These are phyloP conservation scores for Sussaba pulchella DNA, from an alignment of 2,888 invertebrate species.

Conservation along the genomic window DNA sequence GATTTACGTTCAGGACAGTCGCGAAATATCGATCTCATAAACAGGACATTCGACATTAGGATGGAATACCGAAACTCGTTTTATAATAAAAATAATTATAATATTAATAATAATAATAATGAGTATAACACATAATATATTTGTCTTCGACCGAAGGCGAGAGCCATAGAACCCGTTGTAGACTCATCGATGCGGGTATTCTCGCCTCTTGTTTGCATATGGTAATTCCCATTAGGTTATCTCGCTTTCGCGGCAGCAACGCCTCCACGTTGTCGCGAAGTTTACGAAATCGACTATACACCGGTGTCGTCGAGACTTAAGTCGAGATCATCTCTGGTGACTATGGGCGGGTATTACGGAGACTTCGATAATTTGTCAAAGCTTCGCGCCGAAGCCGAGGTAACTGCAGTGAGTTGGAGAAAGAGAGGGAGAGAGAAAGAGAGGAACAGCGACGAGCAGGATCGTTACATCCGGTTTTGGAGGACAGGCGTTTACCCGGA, in stretches of 20 bases:
- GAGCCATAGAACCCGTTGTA: conserved; percentile 20
- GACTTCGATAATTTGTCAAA: conserved; percentile 55
- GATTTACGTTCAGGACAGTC: conserved; percentile 40
- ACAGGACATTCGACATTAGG: conserved; percentile 32
- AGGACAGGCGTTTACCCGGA: conserved; percentile 42
- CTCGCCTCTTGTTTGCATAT: conserved; percentile 52
- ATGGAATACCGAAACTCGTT: background rate
- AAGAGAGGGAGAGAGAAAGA: background rate
- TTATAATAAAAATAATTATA: no score
- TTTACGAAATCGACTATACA: conserved; percentile 21
- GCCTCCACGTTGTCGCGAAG: conserved; percentile 42
- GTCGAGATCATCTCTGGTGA: conserved; percentile 28
- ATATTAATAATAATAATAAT: background rate
- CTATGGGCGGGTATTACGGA: conserved; percentile 44
- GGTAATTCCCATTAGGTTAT: conserved; percentile 57
- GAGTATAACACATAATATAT: conserved; percentile 16
- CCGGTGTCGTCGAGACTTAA: conserved; percentile 15
- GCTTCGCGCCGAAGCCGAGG: conserved; percentile 40
- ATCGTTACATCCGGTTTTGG: conserved; percentile 50
- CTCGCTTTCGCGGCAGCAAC: conserved; percentile 40
- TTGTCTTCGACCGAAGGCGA: conserved; percentile 22
- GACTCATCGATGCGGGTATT: conserved; percentile 33
- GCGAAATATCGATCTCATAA: conserved; percentile 52
- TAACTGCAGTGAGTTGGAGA: conserved; percentile 24
- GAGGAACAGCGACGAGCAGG: conserved; percentile 10